These are phyloP conservation scores for Orientallactaga sibirica DNA, from an alignment of 2,797 vertebrate species.

Conservation along the genomic window DNA sequence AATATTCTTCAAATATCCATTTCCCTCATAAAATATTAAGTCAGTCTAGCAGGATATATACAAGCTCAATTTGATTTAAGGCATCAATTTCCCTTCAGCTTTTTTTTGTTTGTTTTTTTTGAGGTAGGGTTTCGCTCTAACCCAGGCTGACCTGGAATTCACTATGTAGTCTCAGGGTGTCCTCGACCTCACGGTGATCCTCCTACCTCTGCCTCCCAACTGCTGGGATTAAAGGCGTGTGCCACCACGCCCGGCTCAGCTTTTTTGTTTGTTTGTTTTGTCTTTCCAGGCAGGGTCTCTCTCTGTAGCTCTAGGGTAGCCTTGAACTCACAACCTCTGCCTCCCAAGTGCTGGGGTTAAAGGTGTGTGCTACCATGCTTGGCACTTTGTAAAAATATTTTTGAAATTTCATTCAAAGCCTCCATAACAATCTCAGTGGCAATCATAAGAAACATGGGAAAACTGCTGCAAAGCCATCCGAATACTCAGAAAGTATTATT, in stretches of 20 bases:
- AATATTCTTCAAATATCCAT: slow-evolving; percentile 72
- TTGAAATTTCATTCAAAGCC: neutral
- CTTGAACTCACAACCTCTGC: too few species aligned
- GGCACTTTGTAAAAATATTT: neutral
- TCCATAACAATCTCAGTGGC: neutral
- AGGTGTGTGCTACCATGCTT: too few species aligned
- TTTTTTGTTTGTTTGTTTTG: neutral
- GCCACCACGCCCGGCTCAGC: too few species aligned
- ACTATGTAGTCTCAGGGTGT: too few species aligned
- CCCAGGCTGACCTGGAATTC: too few species aligned
- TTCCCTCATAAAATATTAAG: slow-evolving; percentile 69
- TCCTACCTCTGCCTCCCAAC: too few species aligned
- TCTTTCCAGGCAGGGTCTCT: too few species aligned
- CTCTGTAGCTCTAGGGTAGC: too few species aligned
- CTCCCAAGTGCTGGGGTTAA: too few species aligned
- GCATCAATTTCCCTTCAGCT: neutral
- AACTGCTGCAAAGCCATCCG: neutral
- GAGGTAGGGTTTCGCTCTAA: too few species aligned
- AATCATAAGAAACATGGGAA: neutral
- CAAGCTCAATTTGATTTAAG: slow-evolving; percentile 56
- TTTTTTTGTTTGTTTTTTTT: neutral
- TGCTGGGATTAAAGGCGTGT: too few species aligned
- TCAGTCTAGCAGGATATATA: slow-evolving; percentile 52
- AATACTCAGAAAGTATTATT: neutral
- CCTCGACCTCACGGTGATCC: too few species aligned